Evolutionary conservation across 1,140 invertebrate species (phyloP), one percentile per base, ranked within the genome.

Genomic region (Scaptomyza pallida): DNA sequence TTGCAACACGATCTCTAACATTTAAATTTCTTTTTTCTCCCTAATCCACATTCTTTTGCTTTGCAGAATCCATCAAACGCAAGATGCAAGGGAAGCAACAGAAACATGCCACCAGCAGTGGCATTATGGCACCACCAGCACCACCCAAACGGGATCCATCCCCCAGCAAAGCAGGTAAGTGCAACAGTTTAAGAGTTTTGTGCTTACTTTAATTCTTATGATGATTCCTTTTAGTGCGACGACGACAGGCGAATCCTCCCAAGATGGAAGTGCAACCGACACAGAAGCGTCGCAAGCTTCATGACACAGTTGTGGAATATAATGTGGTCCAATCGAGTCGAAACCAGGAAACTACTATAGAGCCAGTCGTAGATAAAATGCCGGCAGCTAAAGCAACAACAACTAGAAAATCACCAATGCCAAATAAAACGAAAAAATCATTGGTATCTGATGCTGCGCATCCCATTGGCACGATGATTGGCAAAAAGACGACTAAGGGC

Each of bases 61-160:
- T 40, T 51, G 41, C 52, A 86, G 60, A 37, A 33, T 65, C 63
- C 1, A 51, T 3, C 19, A n/a, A 6, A 57, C 9, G 15, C 19
- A 13, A 19, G 13, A 2, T 37, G 33, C n/a, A 12, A n/a, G 33
- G 0, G 33, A 33, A 47, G 4, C 8, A 9, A 9, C 8, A 9
- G n/a, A 10, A 16, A 10, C 6, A 12, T 21, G 3, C 0, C 9
- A 16, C 2, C 5, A 23, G 15, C 6, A 21, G 15, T 6, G 23
- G 17, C 12, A 54, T 12, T 12, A 69, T 69, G 65, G 59, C 59
- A 40, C 59, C 65, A 5, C 43, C 47, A n/a, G 12, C 35, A 9
- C 6, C 9, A 4, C 45, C 45, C 1, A 56, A 50, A 17, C 3
- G 13, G 2, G 40, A 37, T 2, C 30, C 40, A 6, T 8, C 43